These are phyloP conservation scores for Coptodon rendalli DNA, from an alignment of 2,113 vertebrate genomes.

Conservation along the genomic window DNA sequence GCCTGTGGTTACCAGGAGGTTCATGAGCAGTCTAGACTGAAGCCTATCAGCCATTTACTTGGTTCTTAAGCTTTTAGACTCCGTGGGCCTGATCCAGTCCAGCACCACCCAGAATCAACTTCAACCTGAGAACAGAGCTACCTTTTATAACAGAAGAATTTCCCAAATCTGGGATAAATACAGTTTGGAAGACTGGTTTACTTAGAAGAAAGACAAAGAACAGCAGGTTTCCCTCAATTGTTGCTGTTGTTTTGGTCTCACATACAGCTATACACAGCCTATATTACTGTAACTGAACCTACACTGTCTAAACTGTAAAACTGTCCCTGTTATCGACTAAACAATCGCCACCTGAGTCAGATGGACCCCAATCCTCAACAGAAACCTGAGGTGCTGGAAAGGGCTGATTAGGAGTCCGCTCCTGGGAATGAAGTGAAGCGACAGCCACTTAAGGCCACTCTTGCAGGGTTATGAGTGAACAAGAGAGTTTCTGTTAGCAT, in stretches of 20 bases:
- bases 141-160: not conserved
- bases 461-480: not conserved
- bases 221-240: not conserved
- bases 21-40: not conserved
- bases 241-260: not conserved
- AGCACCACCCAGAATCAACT: not conserved
- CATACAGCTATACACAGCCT: not conserved
- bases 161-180: not conserved
- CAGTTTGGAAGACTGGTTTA: not conserved
- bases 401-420: not conserved
- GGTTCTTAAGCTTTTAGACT: not conserved
- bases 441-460: not conserved
- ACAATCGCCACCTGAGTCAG: rapidly evolving
- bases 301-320: not conserved
- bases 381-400: not conserved
- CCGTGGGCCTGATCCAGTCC: not conserved
- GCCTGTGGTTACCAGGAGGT: not conserved
- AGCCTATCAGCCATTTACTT: not conserved
- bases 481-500: not conserved
- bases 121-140: not conserved
- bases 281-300: not conserved
- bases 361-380: not conserved
- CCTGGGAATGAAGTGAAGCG: not conserved
- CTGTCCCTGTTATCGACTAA: not conserved
- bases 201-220: not conserved